These are phyloP conservation scores for Drosophila orena DNA, from an alignment of 1,140 invertebrate genomes.

Conservation along the genomic window DNA sequence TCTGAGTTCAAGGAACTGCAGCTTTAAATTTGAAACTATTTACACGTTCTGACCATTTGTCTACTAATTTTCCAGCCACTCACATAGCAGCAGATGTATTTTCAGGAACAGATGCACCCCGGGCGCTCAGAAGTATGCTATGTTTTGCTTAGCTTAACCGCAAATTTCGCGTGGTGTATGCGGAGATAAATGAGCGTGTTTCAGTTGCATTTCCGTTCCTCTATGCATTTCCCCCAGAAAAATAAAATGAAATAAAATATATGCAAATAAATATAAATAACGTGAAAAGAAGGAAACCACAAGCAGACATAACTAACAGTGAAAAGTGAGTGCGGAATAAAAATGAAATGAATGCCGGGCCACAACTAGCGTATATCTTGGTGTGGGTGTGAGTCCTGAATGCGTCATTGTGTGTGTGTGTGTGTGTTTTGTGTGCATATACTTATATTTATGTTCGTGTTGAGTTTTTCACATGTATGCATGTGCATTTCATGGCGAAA, in stretches of 20 bases:
- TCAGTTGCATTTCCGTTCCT: constrained; percentile 32
- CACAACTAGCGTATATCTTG: constrained; percentile 49
- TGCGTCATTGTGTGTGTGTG: constrained; percentile 11
- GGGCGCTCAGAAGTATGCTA: constrained; percentile 47
- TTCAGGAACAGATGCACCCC: constrained; percentile 7
- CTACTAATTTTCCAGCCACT: constrained; percentile 51
- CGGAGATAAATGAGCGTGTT: constrained; percentile 59
- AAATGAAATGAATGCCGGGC: constrained; percentile 56
- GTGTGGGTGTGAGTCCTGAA: constrained; percentile 10
- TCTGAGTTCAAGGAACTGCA: constrained; percentile 40
- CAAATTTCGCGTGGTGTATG: constrained; percentile 55
- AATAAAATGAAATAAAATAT: constrained; percentile 56
- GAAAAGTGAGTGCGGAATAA: constrained; percentile 68
- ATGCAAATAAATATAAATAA: constrained; percentile 76
- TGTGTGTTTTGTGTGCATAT: constrained; percentile 18
- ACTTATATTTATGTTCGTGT: constrained; percentile 40
- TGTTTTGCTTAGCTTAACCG: constrained; percentile 38
- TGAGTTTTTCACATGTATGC: background rate
- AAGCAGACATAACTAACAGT: constrained; percentile 79
- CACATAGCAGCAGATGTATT: constrained; percentile 2
- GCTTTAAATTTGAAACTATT: constrained; percentile 23
- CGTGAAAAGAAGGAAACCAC: constrained; percentile 69
- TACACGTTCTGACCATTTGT: constrained; percentile 49
- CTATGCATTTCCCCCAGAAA: constrained; percentile 18
- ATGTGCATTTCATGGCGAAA: constrained; percentile 4